Percentiles rank a stretch among this genome's conserved stretches.
Conservation (phyloP, 2,888 invertebrate genomes). For the Globia sparganii region DNA sequence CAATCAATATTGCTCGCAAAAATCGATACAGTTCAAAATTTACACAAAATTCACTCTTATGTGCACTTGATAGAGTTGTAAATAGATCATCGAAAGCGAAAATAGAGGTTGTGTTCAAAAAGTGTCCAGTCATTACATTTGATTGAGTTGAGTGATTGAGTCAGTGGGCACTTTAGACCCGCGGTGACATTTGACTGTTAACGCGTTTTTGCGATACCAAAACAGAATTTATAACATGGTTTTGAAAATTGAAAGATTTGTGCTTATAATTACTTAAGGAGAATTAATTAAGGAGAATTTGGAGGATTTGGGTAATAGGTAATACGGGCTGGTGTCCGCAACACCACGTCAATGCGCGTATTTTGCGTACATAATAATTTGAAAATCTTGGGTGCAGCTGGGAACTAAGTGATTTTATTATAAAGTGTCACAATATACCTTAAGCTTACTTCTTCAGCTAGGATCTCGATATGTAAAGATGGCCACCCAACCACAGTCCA, state of each 20-base stretch:
- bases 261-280: not conserved
- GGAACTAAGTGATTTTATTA: no score
- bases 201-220: constrained; percentile 43
- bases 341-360: no score
- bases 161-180: constrained; percentile 50
- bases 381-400: no score
- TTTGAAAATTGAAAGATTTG: not conserved
- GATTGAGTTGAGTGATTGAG: constrained; percentile 71
- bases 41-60: constrained; percentile 14
- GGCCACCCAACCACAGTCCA: no score
- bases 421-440: no score
- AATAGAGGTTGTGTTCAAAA: constrained; percentile 40
- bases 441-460: no score
- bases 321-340: no score
- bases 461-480: no score
- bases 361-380: no score
- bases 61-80: constrained; percentile 35
- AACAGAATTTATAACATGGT: not conserved
- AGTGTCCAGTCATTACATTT: constrained; percentile 71
- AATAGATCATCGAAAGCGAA: not conserved
- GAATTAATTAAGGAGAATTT: no score
- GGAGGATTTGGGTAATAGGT: no score
- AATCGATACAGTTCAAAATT: not conserved
- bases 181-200: constrained; percentile 58
- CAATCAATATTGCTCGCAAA: constrained; percentile 43